Evolutionary conservation across 2,888 invertebrate genomes (phyloP), one percentile per base, ranked within the genome.

Genomic region (Eremobia ochroleuca): DNA sequence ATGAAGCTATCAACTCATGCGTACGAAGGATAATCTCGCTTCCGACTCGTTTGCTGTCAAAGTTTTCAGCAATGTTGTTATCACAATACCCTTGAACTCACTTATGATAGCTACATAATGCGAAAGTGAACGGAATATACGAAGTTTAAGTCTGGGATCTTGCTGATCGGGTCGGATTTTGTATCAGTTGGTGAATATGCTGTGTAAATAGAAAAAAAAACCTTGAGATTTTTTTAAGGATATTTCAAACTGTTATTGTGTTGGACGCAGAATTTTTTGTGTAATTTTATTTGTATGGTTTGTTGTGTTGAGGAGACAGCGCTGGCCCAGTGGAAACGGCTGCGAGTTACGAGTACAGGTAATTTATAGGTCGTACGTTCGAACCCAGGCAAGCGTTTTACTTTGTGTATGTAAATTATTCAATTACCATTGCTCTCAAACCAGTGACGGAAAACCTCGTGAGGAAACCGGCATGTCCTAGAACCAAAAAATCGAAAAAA

Each of bases 11-110:
- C 81, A 73, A 87, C 83, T 85, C 86, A 83, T 82, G 88, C 88
- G 87, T 90, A 83, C 85, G 74, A 81, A 82, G 85, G 87, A 90
- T 91, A 88, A 91, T 91, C 91, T 89, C 75, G 85, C 86, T 89
- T 89, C 83, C 87, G 81, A 85, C 86, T 87, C 87, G 88, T 87
- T 88, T 82, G 78, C 82, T 85, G 86, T 82, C 86, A 82, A 86
- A 90, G 85, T 91, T 91, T 90, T 86, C 89, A 90, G 87, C 80
- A 86, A 86, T 89, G 87, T 88, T 89, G 88, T 90, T 88, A 89
- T 87, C 81, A 89, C 79, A 90, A 88, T 86, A 89, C 85, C 87
- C 87, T 85, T 83, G 85, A 89, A 87, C 82, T 80, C 65, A 25
- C 43, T 73, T 55, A 31, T 40, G 40, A 69, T 74, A 73, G 66